Conservation (phyloP, 2,888 invertebrate genomes). For the Erynnis tages region DNA sequence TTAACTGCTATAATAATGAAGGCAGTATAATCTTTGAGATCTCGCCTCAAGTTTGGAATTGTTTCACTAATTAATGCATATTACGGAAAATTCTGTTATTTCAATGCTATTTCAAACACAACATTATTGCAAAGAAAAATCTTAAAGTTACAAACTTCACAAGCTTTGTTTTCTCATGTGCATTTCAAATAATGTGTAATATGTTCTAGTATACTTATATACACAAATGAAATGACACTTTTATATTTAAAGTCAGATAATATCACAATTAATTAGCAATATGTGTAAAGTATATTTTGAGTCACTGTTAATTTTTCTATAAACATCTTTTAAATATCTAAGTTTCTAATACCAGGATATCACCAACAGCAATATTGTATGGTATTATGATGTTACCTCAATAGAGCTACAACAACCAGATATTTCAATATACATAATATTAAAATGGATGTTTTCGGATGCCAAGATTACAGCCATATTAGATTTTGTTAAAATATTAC, state of each 20-base stretch:
- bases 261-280: slow-evolving; percentile 22
- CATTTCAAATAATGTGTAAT: slow-evolving; percentile 13
- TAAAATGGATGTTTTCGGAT: too few relatives aligned
- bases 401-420: too few relatives aligned
- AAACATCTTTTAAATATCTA: not conserved
- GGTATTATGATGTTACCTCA: too few relatives aligned
- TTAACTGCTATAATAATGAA: not conserved
- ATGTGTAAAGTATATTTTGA: slow-evolving; percentile 9
- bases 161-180: slow-evolving; percentile 4
- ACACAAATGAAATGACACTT: slow-evolving; percentile 19
- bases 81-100: slow-evolving; percentile 1
- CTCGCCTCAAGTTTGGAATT: slow-evolving; percentile 5
- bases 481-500: too few relatives aligned
- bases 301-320: slow-evolving; percentile 2
- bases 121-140: slow-evolving; percentile 3
- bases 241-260: slow-evolving; percentile 9
- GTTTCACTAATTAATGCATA: not conserved
- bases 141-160: slow-evolving; percentile 11
- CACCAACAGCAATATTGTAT: not conserved
- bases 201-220: slow-evolving; percentile 22
- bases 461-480: too few relatives aligned
- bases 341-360: not conserved
- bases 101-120: slow-evolving; percentile 11
- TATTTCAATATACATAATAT: too few relatives aligned
- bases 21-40: not conserved